Conservation (phyloP, 2,797 vertebrate genomes). For the Gila robusta region DNA sequence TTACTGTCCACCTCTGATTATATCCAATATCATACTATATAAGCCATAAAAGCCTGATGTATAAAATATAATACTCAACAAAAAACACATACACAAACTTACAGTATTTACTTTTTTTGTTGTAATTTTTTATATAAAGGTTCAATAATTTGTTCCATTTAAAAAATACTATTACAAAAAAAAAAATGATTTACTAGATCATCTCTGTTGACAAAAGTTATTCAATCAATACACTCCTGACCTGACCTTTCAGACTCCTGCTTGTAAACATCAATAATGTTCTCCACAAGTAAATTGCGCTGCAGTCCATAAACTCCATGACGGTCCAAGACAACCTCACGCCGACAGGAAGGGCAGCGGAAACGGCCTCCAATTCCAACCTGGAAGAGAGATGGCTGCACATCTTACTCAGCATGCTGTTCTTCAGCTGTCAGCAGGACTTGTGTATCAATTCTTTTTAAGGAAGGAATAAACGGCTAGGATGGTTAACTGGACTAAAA, state of each 20-base stretch:
- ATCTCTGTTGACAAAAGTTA: not conserved
- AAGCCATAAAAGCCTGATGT: no score
- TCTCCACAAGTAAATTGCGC: slow-evolving; percentile 84
- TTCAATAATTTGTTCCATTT: not conserved
- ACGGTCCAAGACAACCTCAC: slow-evolving; percentile 83
- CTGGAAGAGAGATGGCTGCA: slow-evolving; percentile 80
- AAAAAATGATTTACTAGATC: not conserved
- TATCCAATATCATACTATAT: no score
- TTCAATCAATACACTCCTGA: not conserved
- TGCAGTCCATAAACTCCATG: slow-evolving; percentile 84
- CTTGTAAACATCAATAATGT: slow-evolving; percentile 85
- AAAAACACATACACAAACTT: not conserved
- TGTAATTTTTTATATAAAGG: not conserved
- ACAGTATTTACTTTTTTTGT: no score
- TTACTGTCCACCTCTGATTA: no score
- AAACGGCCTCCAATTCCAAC: slow-evolving; percentile 81
- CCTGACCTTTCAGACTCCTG: slow-evolving; percentile 75
- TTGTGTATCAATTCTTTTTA: not conserved
- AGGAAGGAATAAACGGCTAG: not conserved
- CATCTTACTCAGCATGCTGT: slow-evolving; percentile 62
- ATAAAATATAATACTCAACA: no score
- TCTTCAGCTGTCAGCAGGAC: slow-evolving; percentile 9
- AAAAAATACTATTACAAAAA: not conserved
- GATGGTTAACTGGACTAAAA: not conserved
- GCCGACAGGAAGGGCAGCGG: slow-evolving; percentile 81